These are phyloP conservation scores for Steatornis caripensis DNA, from an alignment of 2,113 vertebrate species.

Conservation along the genomic window DNA sequence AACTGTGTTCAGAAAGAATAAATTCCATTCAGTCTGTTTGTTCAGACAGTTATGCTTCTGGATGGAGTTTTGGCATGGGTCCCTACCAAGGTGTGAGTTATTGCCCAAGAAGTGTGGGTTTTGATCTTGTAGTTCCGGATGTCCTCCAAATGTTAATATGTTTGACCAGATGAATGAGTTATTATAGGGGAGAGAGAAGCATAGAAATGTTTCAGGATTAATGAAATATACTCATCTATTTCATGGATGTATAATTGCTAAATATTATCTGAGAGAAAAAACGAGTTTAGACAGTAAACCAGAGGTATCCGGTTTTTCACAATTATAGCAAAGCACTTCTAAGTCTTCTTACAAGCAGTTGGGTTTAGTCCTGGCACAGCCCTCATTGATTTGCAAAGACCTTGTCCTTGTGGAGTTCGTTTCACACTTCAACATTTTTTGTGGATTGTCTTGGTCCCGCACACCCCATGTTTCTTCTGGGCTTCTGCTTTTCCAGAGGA, in stretches of 20 bases:
- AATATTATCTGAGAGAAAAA: not conserved
- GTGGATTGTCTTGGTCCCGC: not conserved
- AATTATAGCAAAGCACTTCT: not conserved
- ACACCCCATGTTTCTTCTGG: too few species aligned
- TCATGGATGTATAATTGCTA: not conserved
- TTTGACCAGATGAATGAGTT: not conserved
- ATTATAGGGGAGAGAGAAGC: not conserved
- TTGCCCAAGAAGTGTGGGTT: not conserved
- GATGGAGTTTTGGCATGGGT: not conserved
- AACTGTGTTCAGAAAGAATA: not conserved
- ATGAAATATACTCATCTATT: not conserved
- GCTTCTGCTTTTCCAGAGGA: not conserved
- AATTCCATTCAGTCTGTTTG: not conserved
- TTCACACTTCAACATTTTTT: not conserved
- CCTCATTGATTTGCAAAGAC: not conserved
- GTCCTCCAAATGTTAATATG: not conserved
- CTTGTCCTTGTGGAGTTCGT: not conserved
- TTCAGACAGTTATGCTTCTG: not conserved
- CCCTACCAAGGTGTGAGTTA: not conserved
- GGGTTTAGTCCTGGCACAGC: not conserved
- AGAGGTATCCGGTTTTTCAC: not conserved
- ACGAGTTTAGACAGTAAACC: not conserved
- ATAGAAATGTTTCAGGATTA: not conserved
- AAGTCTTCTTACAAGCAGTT: not conserved
- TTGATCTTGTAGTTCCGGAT: not conserved